A percentile compares a stretch with the other conserved stretches of the same genome.
Conservation (phyloP, 2,888 invertebrate species). For the Anorthoa munda region DNA sequence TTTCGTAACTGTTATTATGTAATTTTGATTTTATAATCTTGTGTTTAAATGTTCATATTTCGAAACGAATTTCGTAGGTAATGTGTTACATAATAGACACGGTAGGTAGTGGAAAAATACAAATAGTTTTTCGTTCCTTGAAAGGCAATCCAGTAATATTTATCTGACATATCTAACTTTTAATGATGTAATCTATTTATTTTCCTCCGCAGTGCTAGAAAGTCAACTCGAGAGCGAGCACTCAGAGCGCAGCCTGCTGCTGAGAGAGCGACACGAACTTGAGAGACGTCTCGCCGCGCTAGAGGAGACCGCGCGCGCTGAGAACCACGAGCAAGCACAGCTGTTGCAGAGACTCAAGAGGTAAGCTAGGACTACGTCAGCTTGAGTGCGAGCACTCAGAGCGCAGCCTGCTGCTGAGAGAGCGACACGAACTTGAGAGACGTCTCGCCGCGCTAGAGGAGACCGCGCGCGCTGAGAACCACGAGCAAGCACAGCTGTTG, state of each 20-base stretch:
- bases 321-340: constrained; percentile 94
- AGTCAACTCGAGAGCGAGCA: constrained; percentile 98
- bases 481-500: constrained; percentile 93
- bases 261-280: constrained; percentile 97
- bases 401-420: constrained; percentile 95
- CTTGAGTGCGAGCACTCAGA: constrained; percentile 93
- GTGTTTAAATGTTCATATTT: too few species aligned
- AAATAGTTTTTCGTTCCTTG: too few species aligned
- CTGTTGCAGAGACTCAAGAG: constrained; percentile 93
- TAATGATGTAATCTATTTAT: background rate
- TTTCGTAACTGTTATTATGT: too few species aligned
- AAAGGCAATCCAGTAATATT: too few species aligned
- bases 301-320: constrained; percentile 94
- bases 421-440: constrained; percentile 97
- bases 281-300: constrained; percentile 96
- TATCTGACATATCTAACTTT: background rate
- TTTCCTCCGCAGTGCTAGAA: constrained; percentile 93
- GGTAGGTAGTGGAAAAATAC: too few species aligned
- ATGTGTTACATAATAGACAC: too few species aligned
- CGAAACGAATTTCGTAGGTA: too few species aligned
- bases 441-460: constrained; percentile 95
- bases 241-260: constrained; percentile 96
- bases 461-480: constrained; percentile 93
- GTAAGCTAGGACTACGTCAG: constrained; percentile 61
- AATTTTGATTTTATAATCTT: too few species aligned